Conservation (phyloP, 1,140 invertebrate species). For the Aphelinus atriplicis region DNA sequence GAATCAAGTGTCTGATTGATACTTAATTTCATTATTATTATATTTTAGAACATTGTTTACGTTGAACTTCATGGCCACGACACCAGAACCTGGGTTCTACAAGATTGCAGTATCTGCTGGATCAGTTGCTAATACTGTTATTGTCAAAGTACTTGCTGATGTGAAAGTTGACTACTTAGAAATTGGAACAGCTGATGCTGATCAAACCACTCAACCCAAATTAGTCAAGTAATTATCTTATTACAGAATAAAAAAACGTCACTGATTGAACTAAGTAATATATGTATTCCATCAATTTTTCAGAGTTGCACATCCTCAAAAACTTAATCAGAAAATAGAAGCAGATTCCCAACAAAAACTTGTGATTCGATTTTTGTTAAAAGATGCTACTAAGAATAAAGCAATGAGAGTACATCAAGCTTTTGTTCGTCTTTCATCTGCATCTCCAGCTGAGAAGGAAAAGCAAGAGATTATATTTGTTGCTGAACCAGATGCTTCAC, state of each 20-base stretch:
- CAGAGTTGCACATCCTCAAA: constrained; percentile 78
- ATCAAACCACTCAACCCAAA: constrained; percentile 84
- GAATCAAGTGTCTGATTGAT: no score
- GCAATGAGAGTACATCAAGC: constrained; percentile 88
- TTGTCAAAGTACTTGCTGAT: constrained; percentile 78
- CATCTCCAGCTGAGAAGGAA: constrained; percentile 66
- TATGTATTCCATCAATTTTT: constrained; percentile 13
- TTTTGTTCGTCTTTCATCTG: constrained; percentile 81
- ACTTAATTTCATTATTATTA: constrained; percentile 17
- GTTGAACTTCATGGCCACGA: constrained; percentile 82
- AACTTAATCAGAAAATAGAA: constrained; percentile 74
- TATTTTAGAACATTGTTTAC: constrained; percentile 74
- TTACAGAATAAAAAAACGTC: neutral
- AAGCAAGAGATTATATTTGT: constrained; percentile 92
- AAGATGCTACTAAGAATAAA: constrained; percentile 76
- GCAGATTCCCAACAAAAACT: constrained; percentile 92
- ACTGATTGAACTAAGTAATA: neutral
- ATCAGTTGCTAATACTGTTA: constrained; percentile 71
- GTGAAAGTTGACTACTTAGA: constrained; percentile 83
- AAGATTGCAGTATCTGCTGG: constrained; percentile 80
- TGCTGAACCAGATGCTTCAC: constrained; percentile 84
- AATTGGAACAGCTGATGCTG: constrained; percentile 89
- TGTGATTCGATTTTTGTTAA: constrained; percentile 82
- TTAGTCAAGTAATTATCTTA: constrained; percentile 70
- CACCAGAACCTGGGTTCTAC: constrained; percentile 86